Evolutionary conservation across 2,797 vertebrate species (phyloP).

Genomic region (Ceyx erithaca): DNA sequence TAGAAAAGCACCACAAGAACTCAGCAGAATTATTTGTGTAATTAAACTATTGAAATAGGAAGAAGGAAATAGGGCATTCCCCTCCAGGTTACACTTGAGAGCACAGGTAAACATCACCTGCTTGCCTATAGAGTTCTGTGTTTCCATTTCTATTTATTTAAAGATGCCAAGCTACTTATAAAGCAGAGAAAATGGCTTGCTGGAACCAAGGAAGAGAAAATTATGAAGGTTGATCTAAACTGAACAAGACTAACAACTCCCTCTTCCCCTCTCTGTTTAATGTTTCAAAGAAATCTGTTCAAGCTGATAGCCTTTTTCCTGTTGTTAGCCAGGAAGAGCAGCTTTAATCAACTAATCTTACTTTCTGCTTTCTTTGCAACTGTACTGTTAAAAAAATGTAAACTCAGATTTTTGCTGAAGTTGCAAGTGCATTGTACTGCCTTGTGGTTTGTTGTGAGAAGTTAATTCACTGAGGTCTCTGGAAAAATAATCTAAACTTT

Average conservation of each 20-base stretch:
- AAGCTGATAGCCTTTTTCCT: neutral
- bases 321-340: neutral
- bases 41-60: neutral
- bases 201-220: neutral
- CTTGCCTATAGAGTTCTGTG: neutral
- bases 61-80: neutral
- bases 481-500: neutral
- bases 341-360: neutral
- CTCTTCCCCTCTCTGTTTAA: neutral
- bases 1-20: neutral
- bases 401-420: slow-evolving; percentile 42
- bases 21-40: neutral
- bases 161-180: neutral
- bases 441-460: slow-evolving; percentile 16
- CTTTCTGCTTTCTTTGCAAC: slow-evolving; percentile 54
- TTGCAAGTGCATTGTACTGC: slow-evolving; percentile 33
- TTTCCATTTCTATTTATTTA: neutral
- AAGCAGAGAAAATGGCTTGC: neutral
- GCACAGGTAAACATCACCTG: neutral
- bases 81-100: neutral
- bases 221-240: neutral
- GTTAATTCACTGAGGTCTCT: slow-evolving; percentile 6
- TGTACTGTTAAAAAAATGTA: slow-evolving; percentile 14
- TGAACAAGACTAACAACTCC: neutral
- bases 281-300: neutral